These are phyloP conservation scores for Heliconius ethilla DNA, from an alignment of 2,888 invertebrate species.

Conservation along the genomic window DNA sequence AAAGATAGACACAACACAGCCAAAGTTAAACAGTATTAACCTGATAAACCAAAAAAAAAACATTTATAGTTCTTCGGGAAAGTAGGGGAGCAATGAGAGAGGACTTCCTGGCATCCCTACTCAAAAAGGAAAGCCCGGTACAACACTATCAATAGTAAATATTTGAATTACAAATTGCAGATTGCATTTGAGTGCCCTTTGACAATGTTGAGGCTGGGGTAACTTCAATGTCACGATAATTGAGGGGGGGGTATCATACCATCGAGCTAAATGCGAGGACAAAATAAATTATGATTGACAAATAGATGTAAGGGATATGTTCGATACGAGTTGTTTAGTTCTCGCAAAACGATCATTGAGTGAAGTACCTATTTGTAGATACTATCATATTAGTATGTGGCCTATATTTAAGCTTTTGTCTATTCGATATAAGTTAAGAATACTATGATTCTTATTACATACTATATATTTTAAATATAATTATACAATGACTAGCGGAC, in stretches of 20 bases:
- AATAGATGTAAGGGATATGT: conserved; percentile 7
- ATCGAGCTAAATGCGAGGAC: conserved; percentile 19
- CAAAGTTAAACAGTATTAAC: too few relatives aligned
- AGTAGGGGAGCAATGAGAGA: too few relatives aligned
- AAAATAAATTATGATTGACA: conserved; percentile 19
- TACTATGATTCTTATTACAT: neutral
- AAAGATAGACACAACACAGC: too few relatives aligned
- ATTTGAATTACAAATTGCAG: neutral
- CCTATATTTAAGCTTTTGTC: neutral
- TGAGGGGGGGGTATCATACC: conserved; percentile 11
- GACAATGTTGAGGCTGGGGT: neutral
- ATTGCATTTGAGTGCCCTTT: conserved; percentile 5
- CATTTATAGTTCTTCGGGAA: too few relatives aligned
- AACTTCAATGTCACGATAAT: conserved; percentile 17
- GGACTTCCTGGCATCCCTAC: too few relatives aligned
- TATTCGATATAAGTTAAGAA: too few relatives aligned
- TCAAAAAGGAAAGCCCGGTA: neutral
- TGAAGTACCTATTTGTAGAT: neutral
- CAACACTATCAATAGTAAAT: neutral
- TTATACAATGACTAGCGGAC: too few relatives aligned
- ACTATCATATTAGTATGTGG: neutral
- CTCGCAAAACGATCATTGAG: neutral
- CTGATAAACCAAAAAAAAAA: too few relatives aligned
- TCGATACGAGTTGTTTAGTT: neutral
- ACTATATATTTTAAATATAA: neutral